Conservation (phyloP, 2,888 invertebrate genomes). For the Torymus aiolomorphi region DNA sequence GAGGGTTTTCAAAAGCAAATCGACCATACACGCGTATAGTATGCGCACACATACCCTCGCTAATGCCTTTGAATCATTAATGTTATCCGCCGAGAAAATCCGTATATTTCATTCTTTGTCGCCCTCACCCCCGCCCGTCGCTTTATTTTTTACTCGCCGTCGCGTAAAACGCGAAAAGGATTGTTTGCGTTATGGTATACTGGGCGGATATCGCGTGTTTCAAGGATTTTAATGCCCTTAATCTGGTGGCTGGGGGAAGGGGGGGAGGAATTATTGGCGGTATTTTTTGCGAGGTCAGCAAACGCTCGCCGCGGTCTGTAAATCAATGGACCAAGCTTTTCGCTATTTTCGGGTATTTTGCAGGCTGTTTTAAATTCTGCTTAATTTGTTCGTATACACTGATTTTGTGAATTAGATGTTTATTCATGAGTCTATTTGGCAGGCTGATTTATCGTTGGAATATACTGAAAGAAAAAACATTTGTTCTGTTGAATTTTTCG, state of each 20-base stretch:
- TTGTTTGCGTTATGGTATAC: not conserved
- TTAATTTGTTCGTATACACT: no score
- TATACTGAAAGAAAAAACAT: no score
- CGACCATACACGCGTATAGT: conserved; percentile 5
- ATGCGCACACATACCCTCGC: not conserved
- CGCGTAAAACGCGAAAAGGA: conserved; percentile 2
- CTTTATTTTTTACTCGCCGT: not conserved
- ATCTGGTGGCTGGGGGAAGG: not conserved
- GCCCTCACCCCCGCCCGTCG: not conserved
- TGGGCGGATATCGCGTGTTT: not conserved
- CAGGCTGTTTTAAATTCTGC: no score
- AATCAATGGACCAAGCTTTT: no score
- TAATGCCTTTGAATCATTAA: conserved; percentile 29
- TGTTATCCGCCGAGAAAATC: conserved; percentile 27
- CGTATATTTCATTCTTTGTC: conserved; percentile 29
- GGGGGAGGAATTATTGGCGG: conserved; percentile 1
- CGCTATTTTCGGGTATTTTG: no score
- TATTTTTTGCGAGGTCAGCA: not conserved
- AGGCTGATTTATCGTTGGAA: no score
- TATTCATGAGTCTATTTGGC: no score
- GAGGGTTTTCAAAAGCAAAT: conserved; percentile 27
- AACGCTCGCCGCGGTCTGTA: no score
- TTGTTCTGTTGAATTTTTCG: not conserved
- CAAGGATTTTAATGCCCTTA: conserved; percentile 20
- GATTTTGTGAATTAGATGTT: no score